Base-by-base conservation (phyloP, 64 coral and sea anemone genomes). In the Catalaphyllia jardinei region DNA sequence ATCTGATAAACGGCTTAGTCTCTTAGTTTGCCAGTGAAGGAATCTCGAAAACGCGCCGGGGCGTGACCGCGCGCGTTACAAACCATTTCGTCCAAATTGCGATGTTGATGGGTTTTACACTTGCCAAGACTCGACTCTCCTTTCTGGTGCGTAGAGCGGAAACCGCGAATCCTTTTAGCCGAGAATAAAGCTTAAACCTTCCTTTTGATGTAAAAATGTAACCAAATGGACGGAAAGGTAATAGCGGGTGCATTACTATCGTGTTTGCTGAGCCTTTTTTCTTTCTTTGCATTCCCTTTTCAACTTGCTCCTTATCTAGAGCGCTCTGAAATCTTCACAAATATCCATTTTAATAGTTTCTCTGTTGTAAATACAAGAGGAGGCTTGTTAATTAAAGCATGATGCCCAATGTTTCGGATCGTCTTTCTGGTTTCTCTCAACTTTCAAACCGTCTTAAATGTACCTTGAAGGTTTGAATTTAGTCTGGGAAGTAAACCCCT, bases 21-120 rank as follows among this genome's bases (percentile, higher is more conserved):
- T 42, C 63, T 85, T 85, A 71, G 33, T 38, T 85, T n/a, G 42
- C 62, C 38, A 85, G 39, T 85, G 57, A 65, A 85, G 39, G 81
- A 69, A 85, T 85, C 33, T 85, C 30, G 31, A 64, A 50, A 14
- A 69, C 33, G 62, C 62, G 31, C 10, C 22, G 13, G 81, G 81
- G 81, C 63, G 81, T 85, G 62, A 85, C 64, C 13, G 0, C 50
- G 38, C 65, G n/a, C 15, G 18, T 67, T 28, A 51, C 31, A 15
- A 85, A 20, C 39, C 24, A 31, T 71, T 27, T 25, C n/a, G 81
- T 85, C 38, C 33, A 38, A 35, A 27, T 39, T 31, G 18, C 0
- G 62, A 12, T 3, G 63, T 71, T 67, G 31, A 85, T 85, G 15
- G 33, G 1, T 85, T 85, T 85, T 29, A 8, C 81, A 85, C 38